Percentiles rank a stretch among this genome's conserved stretches.
Evolutionary conservation across 92 coral and sea anemone genomes (phyloP).

Genomic region (Heliopora coerulea): DNA sequence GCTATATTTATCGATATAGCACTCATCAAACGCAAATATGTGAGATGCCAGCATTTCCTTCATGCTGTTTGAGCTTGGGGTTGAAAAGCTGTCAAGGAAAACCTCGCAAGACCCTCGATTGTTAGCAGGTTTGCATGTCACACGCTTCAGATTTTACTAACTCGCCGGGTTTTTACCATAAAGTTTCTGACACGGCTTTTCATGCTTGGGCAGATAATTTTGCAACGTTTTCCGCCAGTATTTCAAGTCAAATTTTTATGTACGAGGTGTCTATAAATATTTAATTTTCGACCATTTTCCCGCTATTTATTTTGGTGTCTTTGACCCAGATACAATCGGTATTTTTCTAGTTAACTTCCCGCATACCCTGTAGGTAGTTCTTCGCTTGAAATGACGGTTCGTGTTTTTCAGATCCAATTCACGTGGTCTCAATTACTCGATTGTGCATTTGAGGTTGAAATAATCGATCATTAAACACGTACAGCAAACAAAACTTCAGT

Average conservation of each 20-base stretch:
- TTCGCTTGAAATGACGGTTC: not conserved
- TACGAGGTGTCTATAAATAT: conserved; percentile 9
- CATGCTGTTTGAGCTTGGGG: too few relatives aligned
- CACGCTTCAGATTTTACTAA: too few relatives aligned
- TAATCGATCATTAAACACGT: not conserved
- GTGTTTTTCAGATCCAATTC: not conserved
- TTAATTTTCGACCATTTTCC: conserved; percentile 9
- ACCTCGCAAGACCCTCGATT: too few relatives aligned
- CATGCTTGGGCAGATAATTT: too few relatives aligned
- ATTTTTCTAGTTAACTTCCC: not conserved
- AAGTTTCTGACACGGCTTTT: too few relatives aligned
- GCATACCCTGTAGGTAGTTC: not conserved
- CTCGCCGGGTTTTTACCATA: too few relatives aligned
- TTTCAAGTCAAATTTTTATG: not conserved
- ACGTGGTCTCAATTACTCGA: not conserved
- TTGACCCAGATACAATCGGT: conserved; percentile 14
- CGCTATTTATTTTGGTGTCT: conserved; percentile 18
- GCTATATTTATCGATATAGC: too few relatives aligned
- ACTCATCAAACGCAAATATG: too few relatives aligned
- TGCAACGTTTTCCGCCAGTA: not conserved
- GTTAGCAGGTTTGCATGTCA: too few relatives aligned
- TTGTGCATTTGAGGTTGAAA: conserved; percentile 9
- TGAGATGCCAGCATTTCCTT: too few relatives aligned
- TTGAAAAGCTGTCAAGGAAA: too few relatives aligned
- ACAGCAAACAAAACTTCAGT: not conserved